Base-by-base conservation (phyloP, 2,797 vertebrate genomes). In the Silurus lanzhouensis region DNA sequence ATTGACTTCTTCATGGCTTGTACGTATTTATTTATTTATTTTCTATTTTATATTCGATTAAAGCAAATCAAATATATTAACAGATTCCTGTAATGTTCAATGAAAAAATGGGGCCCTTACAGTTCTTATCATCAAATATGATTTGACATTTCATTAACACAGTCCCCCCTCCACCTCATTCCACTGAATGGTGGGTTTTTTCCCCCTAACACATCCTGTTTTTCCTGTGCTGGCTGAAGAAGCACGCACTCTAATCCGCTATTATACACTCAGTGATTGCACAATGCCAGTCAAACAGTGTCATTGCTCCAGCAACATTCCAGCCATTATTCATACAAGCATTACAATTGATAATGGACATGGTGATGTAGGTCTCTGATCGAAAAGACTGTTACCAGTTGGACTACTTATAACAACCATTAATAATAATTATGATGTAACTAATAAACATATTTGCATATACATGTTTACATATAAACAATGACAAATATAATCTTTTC, bases 131-230 rank as follows among this genome's bases (percentile, higher is more conserved):
- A 68, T 87, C 22, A 84, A 82, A 71, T 76, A 87, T 85, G 55
- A 84, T 67, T 68, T 68, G 52, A 75, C 75, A 80, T 48, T 48
- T 81, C 66, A 85, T 85, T 85, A 87, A 78, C 64, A 82, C 61
- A 84, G 75, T 81, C 27, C 60, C 68, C 46, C 44, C 57, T 72
- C 67, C 76, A 52, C 61, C 80, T 84, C 38, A 17, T 66, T 83
- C 80, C 83, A 64, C 70, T 70, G 60, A 64, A 84, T 79, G 46
- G 64, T 86, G 79, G 64, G 85, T 74, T 87, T 85, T 89, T 88
- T 70, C 20, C 55, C 79, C 82, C 82, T 71, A 57, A 84, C 64
- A 81, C 76, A 88, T 92, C 90, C 91, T 90, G 90, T 90, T 91
- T 90, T 88, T 22, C 80, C 81, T 83, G 60, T 58, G 57, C 84